Percentiles rank a stretch among this genome's conserved stretches.
Evolutionary conservation across 2,113 vertebrate species (phyloP).

Genomic region (Epinephelus moara): DNA sequence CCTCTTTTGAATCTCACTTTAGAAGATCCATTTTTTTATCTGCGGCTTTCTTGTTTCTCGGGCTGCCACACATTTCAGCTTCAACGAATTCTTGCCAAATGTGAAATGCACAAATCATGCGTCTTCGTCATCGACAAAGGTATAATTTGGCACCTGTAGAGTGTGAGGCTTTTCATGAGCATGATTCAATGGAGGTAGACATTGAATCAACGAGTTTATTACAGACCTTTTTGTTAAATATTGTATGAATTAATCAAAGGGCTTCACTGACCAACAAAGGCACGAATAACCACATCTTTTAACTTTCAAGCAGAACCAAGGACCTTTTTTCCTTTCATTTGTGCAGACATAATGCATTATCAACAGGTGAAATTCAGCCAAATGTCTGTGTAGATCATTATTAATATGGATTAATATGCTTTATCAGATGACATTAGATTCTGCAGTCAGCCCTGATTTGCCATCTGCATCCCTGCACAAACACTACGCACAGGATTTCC

Average conservation of each 20-base stretch:
- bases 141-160: constrained; percentile 21
- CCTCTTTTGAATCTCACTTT: constrained; percentile 55
- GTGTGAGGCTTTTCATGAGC: not conserved
- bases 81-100: constrained; percentile 43
- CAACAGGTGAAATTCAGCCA: not conserved
- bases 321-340: not conserved
- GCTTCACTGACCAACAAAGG: not conserved
- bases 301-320: not conserved
- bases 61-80: constrained; percentile 22
- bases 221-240: not conserved
- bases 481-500: constrained; percentile 29
- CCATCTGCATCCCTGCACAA: constrained; percentile 50
- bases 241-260: not conserved
- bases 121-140: not conserved
- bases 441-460: constrained; percentile 27
- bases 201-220: not conserved
- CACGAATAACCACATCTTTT: not conserved
- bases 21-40: constrained; percentile 7
- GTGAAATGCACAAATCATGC: constrained; percentile 37
- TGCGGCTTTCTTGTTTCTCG: constrained; percentile 33
- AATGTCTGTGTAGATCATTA: not conserved
- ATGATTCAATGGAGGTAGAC: not conserved
- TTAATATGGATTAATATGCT: not conserved
- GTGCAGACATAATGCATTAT: not conserved
- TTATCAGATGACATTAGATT: constrained; percentile 15